These are phyloP conservation scores for Parnassius orleans DNA, from an alignment of 2,888 invertebrate species.

Conservation along the genomic window DNA sequence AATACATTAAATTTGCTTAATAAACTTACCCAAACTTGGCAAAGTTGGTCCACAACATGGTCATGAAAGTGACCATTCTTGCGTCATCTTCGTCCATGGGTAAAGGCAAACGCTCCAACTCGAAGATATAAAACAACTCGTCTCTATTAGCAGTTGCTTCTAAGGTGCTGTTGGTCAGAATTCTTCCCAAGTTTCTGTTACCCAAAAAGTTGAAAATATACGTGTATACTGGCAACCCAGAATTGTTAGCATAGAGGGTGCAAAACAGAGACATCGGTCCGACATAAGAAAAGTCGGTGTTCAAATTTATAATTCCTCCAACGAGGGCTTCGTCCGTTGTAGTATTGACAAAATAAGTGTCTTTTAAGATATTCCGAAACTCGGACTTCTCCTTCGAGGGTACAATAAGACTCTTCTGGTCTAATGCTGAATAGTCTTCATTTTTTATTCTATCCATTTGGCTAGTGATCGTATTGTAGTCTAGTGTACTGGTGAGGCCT, in stretches of 20 bases:
- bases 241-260: constrained; percentile 57
- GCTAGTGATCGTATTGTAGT: constrained; percentile 63
- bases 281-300: constrained; percentile 65
- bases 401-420: constrained; percentile 52
- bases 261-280: constrained; percentile 66
- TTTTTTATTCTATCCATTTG: constrained; percentile 63
- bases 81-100: constrained; percentile 70
- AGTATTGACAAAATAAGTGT: constrained; percentile 61
- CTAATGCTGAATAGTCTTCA: constrained; percentile 59
- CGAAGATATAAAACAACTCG: constrained; percentile 68
- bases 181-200: constrained; percentile 63
- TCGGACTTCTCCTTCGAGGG: constrained; percentile 52
- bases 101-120: constrained; percentile 60
- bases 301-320: constrained; percentile 67
- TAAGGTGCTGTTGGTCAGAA: constrained; percentile 63
- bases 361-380: constrained; percentile 51
- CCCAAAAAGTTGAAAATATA: constrained; percentile 68
- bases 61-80: constrained; percentile 68
- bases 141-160: constrained; percentile 63
- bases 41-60: constrained; percentile 76
- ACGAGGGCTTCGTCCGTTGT: constrained; percentile 58
- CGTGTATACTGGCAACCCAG: constrained; percentile 51
- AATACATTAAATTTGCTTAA: no score
- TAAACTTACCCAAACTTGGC: constrained; percentile 67
- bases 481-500: constrained; percentile 69